Conservation (phyloP, 2,888 invertebrate species). For the Sycophila texana region DNA sequence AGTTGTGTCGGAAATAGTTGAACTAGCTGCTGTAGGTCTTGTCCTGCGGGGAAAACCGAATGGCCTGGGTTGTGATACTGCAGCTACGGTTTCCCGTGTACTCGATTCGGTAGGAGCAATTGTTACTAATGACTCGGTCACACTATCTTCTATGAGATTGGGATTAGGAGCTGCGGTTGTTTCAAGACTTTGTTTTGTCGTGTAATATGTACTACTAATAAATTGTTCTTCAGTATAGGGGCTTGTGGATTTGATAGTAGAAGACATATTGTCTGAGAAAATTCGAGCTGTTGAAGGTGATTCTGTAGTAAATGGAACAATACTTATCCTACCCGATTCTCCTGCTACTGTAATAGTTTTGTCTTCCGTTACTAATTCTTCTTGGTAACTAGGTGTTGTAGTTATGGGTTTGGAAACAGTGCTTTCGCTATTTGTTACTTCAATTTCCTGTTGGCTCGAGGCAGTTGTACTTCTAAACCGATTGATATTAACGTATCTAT, state of each 20-base stretch:
- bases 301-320: constrained; percentile 48
- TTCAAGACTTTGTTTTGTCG: constrained; percentile 32
- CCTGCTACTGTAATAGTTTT: constrained; percentile 53
- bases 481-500: constrained; percentile 74
- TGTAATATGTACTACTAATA: constrained; percentile 28
- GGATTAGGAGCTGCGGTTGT: constrained; percentile 48
- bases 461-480: constrained; percentile 72
- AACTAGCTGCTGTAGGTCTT: constrained; percentile 70
- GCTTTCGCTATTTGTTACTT: constrained; percentile 30
- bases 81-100: constrained; percentile 64
- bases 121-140: constrained; percentile 53
- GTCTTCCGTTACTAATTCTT: constrained; percentile 27
- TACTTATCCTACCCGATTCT: constrained; percentile 56
- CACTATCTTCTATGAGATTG: constrained; percentile 68
- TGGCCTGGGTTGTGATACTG: constrained; percentile 77
- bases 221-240: constrained; percentile 43
- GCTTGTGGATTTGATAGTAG: constrained; percentile 45
- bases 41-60: constrained; percentile 77
- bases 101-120: constrained; percentile 57
- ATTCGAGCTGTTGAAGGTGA: constrained; percentile 46
- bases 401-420: constrained; percentile 22
- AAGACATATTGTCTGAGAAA: constrained; percentile 34
- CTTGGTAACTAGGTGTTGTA: constrained; percentile 15
- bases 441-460: constrained; percentile 30
- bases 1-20: constrained; percentile 60